Evolutionary conservation across 2,888 invertebrate species (phyloP), one percentile per base, ranked within the genome.

Genomic region (Athalia circularis): DNA sequence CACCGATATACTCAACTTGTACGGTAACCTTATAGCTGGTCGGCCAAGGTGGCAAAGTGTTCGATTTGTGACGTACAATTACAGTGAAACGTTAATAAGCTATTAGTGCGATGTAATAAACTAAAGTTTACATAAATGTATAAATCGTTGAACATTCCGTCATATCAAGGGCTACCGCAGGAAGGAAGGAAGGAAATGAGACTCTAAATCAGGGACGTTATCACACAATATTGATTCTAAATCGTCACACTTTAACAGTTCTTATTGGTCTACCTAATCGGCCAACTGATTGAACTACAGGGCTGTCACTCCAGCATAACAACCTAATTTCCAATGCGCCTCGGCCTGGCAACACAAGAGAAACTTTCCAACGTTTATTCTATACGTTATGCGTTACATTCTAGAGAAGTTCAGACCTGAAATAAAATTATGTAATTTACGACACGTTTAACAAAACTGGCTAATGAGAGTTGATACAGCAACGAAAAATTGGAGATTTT

Each of bases 301-400:
- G 78, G 74, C 65, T 74, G 54, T 64, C 78, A 74, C 70, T 78
- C 78, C 78, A 74, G 72, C 77, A 70, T 77, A 77, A 77, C 77
- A 48, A 50, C 61, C 62, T 64, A 74, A 74, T 74, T 78, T 64
- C 65, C 43, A 78, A 65, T 50, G 47, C 62, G 29, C 64, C 29
- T 13, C 45, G 52, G 45, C 59, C 15, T 29, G 50, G n/a, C 15
- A 57, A 45, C 50, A 2, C 52, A 13, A 72, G 72, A 47, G 72
- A 72, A 72, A 72, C 72, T 72, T 47, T 52, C 43, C 54, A 15
- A 13, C 29, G 52, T 13, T 48, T 13, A n/a, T 64, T 7, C 8
- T 11, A 6, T 15, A 8, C 48, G n/a, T 11, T 13, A 13, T 61
- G 8, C 4, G 13, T n/a, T 29, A 29, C 29, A 29, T 29, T 29